Evolutionary conservation across 2,113 vertebrate species (phyloP).

Genomic region (Ailurus styani): DNA sequence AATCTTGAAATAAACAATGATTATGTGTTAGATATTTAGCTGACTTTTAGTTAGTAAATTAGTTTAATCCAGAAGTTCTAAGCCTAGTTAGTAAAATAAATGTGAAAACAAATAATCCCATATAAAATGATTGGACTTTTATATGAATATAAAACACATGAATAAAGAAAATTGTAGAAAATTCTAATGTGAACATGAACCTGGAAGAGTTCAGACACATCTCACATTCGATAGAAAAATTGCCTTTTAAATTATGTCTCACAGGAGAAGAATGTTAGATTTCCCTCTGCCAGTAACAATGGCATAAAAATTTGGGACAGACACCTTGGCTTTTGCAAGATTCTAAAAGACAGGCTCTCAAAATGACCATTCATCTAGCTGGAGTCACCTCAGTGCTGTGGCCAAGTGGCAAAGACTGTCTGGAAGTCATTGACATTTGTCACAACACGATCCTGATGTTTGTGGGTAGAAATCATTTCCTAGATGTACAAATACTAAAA

Average conservation of each 20-base stretch:
- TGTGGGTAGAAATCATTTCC: no score
- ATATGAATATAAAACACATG: no score
- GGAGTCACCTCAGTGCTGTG: not conserved
- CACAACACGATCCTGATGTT: not conserved
- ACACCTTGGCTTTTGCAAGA: not conserved
- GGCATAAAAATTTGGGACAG: not conserved
- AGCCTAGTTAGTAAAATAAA: not conserved
- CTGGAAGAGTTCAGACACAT: not conserved
- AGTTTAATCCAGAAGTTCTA: not conserved
- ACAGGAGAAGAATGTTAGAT: not conserved
- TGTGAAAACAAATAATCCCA: not conserved
- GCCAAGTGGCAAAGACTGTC: not conserved
- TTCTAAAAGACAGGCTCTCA: not conserved
- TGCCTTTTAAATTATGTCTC: not conserved
- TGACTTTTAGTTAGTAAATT: not conserved
- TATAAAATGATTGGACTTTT: not conserved
- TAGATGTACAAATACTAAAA: not conserved
- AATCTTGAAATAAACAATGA: not conserved
- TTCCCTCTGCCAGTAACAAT: not conserved
- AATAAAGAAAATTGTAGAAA: not conserved
- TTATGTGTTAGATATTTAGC: not conserved
- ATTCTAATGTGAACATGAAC: accelerated
- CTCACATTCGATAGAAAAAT: not conserved
- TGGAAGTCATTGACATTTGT: not conserved
- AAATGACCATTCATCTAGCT: not conserved